Evolutionary conservation across 92 coral and sea anemone genomes (phyloP).

Genomic region (Metridium senile): DNA sequence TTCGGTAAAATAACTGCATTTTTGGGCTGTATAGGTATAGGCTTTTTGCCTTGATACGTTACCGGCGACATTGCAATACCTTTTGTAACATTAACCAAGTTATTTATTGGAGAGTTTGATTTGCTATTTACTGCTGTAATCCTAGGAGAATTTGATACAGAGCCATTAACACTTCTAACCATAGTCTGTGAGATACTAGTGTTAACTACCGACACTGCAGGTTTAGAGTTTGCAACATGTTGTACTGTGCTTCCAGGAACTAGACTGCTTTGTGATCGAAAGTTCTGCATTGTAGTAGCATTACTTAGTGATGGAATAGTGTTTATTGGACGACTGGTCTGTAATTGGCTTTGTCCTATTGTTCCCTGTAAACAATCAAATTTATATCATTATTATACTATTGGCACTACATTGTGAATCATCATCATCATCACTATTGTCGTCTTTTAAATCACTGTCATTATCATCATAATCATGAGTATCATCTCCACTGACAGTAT

Average conservation of each 20-base stretch:
- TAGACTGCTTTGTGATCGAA: background rate
- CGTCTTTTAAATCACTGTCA: background rate
- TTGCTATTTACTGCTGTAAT: constrained; percentile 12
- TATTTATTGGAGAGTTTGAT: constrained; percentile 14
- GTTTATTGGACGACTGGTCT: background rate
- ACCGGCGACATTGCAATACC: constrained; percentile 34
- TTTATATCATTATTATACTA: too few relatives aligned
- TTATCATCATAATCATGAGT: background rate
- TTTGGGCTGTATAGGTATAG: constrained; percentile 86
- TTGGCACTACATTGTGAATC: background rate
- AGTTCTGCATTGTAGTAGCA: constrained; percentile 19
- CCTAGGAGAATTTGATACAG: constrained; percentile 29
- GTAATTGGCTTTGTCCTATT: background rate
- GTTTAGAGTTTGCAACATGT: background rate
- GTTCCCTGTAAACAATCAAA: background rate
- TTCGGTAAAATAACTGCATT: constrained; percentile 58
- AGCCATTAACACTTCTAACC: constrained; percentile 18
- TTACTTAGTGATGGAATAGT: background rate
- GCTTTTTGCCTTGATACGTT: constrained; percentile 80
- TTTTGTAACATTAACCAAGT: constrained; percentile 12
- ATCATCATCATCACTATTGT: background rate
- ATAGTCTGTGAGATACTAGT: constrained; percentile 5
- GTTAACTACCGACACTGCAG: background rate
- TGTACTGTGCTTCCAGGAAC: background rate
- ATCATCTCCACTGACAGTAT: too few relatives aligned